These are phyloP conservation scores for Drosophila kuntzei DNA, from an alignment of 2,888 invertebrate species.

Conservation along the genomic window DNA sequence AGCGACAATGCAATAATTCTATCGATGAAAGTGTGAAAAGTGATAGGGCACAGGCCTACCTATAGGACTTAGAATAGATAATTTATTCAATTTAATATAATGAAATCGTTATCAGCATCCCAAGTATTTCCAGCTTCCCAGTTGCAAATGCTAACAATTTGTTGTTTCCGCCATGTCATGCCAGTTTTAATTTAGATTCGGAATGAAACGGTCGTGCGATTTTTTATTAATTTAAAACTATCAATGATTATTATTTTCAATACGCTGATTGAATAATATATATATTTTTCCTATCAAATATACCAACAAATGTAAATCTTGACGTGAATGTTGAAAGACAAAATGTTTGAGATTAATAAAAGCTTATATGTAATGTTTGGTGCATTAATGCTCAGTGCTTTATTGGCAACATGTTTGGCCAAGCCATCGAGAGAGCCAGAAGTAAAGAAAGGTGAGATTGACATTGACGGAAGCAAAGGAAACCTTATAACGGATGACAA, in stretches of 20 bases:
- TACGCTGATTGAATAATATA: conserved; percentile 12
- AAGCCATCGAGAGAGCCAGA: conserved; percentile 30
- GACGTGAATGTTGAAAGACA: conserved; percentile 10
- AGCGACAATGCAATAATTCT: too few relatives aligned
- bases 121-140: conserved; percentile 11
- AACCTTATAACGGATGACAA: conserved; percentile 51
- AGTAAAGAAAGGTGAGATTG: not conserved
- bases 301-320: conserved; percentile 10
- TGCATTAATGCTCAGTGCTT: conserved; percentile 24
- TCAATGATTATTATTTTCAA: conserved; percentile 38
- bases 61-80: conserved; percentile 50
- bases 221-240: conserved; percentile 40
- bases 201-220: conserved; percentile 46
- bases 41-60: too few relatives aligned
- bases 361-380: conserved; percentile 12
- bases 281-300: not conserved
- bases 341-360: conserved; percentile 47
- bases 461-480: conserved; percentile 2
- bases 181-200: conserved; percentile 54
- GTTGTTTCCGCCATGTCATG: conserved; percentile 21
- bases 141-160: conserved; percentile 13
- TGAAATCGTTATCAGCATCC: conserved; percentile 41
- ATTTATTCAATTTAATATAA: conserved; percentile 43
- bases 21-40: too few relatives aligned
- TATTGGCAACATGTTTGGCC: conserved; percentile 27